Evolutionary conservation across 2,888 invertebrate genomes (phyloP), one percentile per base, ranked within the genome.

Genomic region (Philaethria dido): DNA sequence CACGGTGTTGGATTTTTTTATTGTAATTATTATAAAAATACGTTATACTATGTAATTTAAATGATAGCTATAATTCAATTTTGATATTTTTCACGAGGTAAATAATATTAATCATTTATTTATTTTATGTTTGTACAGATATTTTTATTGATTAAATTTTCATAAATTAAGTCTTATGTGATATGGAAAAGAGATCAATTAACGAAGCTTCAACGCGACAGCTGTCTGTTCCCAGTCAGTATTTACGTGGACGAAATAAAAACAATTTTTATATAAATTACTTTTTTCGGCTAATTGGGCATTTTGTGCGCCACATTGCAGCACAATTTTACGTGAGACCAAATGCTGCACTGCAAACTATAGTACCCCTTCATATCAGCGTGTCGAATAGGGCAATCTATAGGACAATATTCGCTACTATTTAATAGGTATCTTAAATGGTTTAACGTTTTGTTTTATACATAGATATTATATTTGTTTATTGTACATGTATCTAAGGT

Each of bases 241-340:
- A 42, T 42, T 57, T 25, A 57, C 11, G 16, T 22, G n/a, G 5
- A n/a, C n/a, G 2, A 57, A 57, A 57, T 22, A 42, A 57, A 42
- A 42, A 57, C 22, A 42, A 22, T 22, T 22, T 42, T 57, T 9
- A 22, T 22, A 42, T 42, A 22, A 57, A 42, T 42, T 22, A 22
- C 22, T 25, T n/a, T 57, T 57, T 57, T 42, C 55, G 63, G 13
- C 25, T 68, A 66, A 73, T 73, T 72, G 76, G 78, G 77, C 74
- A 76, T 81, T 83, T 80, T 78, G 67, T 69, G 73, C 75, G 74
- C 74, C 74, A 72, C 74, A 75, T 77, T 74, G 77, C 72, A 70
- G 72, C 70, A 74, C 73, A 72, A 74, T 74, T 74, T 77, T 72
- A 74, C 72, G 77, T 77, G 77, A 73, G 76, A 77, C 74, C 76